Percentiles rank a stretch among this genome's conserved stretches.
These are phyloP conservation scores for Phrynosoma blainvillii DNA, from an alignment of 2,113 vertebrate species.

Conservation along the genomic window DNA sequence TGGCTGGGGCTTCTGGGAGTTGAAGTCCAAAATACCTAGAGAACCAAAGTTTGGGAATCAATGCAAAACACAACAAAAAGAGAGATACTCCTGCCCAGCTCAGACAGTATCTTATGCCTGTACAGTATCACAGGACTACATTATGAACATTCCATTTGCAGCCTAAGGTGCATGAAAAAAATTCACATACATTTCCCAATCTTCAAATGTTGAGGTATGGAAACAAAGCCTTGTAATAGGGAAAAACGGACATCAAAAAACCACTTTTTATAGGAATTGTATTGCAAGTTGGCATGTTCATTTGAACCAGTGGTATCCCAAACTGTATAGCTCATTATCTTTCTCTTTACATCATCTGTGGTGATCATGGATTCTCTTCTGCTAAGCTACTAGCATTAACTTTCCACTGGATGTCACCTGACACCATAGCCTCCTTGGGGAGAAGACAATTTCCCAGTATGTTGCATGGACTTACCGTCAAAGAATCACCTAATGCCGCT, in stretches of 20 bases:
- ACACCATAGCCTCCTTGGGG: neutral
- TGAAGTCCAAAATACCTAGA: too few species aligned
- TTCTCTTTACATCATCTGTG: neutral
- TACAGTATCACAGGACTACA: too few species aligned
- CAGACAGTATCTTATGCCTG: too few species aligned
- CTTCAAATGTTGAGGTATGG: neutral
- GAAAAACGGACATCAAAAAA: constrained; percentile 20
- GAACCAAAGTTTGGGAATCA: too few species aligned
- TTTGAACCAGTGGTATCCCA: neutral
- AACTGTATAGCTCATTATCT: neutral
- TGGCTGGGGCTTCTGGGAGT: too few species aligned
- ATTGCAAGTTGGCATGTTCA: constrained; percentile 23
- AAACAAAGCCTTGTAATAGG: neutral
- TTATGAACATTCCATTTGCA: too few species aligned
- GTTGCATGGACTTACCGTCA: constrained; percentile 82
- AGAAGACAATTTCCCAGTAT: neutral
- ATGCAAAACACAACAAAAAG: too few species aligned
- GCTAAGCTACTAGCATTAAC: constrained; percentile 40
- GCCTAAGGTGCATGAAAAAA: too few species aligned
- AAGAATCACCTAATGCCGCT: constrained; percentile 88
- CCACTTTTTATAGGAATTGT: constrained; percentile 27
- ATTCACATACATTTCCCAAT: too few species aligned
- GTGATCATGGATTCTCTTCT: constrained; percentile 33
- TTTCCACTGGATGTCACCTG: constrained; percentile 22
- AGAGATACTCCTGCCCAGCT: too few species aligned